Base-by-base conservation (phyloP, 2,113 vertebrate species). In the Semicossyphus pulcher region DNA sequence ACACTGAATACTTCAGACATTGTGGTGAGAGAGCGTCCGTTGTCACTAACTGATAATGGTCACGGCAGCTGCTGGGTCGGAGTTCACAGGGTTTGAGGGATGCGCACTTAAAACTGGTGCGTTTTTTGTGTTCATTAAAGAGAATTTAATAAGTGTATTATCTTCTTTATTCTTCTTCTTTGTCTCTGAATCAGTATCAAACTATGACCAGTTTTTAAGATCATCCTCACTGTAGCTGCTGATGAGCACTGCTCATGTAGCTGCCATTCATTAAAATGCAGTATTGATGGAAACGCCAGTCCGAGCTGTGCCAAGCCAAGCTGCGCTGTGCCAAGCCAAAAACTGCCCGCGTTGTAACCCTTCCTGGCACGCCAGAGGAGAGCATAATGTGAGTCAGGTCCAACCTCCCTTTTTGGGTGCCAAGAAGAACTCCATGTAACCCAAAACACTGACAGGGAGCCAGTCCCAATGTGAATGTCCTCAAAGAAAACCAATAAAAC, bases 401-500 rank as follows among this genome's bases (percentile, higher is more conserved):
- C 90, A 91, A 85, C 66, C 63, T 83, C 74, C 82, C 75, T 51
- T 84, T n/a, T 77, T 85, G 75, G 88, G 82, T 90, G 89, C 91
- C 90, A 91, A 87, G 84, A 90, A 91, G 86, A 91, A 89, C 88
- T 90, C 79, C 26, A 5, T 83, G 85, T 80, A 87, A 89, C 90
- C 88, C 82, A 80, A 89, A 89, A 88, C 84, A 88, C 86, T 89
- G 85, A 88, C 56, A 61, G 58, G 18, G 87, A 83, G 91, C 87
- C 87, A 91, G 86, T 80, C 76, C 77, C 10, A 80, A 88, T 86
- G 84, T 81, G 86, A 91, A 88, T 76, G 81, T 87, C 84, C 89
- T 91, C 86, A 91, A 90, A 91, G 89, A 86, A 90, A 87, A 88
- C 80, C 83, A 83, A 88, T 87, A 90, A 90, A 90, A 92, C 87